These are phyloP conservation scores for Gallinago paraguaiae DNA, from an alignment of 2,113 vertebrate species.

Conservation along the genomic window DNA sequence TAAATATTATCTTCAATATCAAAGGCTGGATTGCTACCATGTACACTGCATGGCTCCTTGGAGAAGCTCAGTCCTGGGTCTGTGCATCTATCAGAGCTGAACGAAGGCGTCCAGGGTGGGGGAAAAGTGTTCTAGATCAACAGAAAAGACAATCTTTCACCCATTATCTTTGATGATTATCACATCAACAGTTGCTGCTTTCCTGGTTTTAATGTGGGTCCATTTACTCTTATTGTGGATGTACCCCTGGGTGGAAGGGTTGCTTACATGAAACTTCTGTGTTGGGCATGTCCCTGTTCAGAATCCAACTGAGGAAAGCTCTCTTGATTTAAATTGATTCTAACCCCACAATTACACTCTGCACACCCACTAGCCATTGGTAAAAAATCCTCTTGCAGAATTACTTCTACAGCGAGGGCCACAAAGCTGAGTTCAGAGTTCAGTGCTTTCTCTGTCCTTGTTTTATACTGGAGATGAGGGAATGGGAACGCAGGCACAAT, in stretches of 20 bases:
- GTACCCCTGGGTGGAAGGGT: not conserved
- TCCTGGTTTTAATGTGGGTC: not conserved
- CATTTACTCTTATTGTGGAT: not conserved
- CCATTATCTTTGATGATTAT: not conserved
- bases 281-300: not conserved
- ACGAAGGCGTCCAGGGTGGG: not conserved
- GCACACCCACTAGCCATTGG: not conserved
- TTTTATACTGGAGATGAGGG: not conserved
- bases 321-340: not conserved
- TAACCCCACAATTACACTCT: not conserved
- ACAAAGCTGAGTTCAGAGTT: not conserved
- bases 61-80: not conserved
- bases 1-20: constrained; percentile 9
- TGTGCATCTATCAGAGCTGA: not conserved
- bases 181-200: not conserved
- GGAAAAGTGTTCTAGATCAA: not conserved
- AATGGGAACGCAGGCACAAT: accelerated
- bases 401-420: not conserved
- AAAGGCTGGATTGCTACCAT: constrained; percentile 42
- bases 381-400: not conserved
- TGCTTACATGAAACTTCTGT: not conserved
- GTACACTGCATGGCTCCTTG: not conserved
- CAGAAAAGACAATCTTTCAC: not conserved
- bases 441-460: not conserved
- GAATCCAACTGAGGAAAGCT: not conserved